Evolutionary conservation across 2,113 vertebrate species (phyloP).

Genomic region (Alligator mississippiensis): DNA sequence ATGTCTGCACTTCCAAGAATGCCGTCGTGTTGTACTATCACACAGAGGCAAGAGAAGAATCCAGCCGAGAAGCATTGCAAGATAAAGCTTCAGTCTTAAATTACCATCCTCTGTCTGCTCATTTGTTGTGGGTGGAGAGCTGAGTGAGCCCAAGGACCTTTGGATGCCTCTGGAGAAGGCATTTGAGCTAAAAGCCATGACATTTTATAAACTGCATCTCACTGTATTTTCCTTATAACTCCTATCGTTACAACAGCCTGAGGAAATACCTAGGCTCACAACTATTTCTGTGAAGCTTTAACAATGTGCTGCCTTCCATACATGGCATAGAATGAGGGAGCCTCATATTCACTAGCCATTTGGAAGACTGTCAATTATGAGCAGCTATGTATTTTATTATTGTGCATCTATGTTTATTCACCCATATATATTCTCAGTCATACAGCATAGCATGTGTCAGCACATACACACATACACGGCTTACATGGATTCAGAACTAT

Average conservation of each 20-base stretch:
- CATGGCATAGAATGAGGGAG: neutral
- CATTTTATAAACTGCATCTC: neutral
- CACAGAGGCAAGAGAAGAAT: neutral
- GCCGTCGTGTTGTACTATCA: fast-evolving
- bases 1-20: neutral
- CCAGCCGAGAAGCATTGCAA: neutral
- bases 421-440: neutral
- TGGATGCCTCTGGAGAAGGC: neutral
- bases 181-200: neutral
- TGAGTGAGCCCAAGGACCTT: neutral
- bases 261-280: neutral
- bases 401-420: neutral
- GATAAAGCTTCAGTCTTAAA: neutral
- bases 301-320: neutral
- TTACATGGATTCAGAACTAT: neutral
- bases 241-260: neutral
- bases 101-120: neutral
- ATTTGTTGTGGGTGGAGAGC: neutral
- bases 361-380: neutral
- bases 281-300: neutral
- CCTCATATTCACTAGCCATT: neutral
- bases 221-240: neutral
- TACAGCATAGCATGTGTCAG: neutral
- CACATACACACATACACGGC: neutral
- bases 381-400: neutral